Conservation (phyloP, 2,888 invertebrate species). For the Germaria angustata region DNA sequence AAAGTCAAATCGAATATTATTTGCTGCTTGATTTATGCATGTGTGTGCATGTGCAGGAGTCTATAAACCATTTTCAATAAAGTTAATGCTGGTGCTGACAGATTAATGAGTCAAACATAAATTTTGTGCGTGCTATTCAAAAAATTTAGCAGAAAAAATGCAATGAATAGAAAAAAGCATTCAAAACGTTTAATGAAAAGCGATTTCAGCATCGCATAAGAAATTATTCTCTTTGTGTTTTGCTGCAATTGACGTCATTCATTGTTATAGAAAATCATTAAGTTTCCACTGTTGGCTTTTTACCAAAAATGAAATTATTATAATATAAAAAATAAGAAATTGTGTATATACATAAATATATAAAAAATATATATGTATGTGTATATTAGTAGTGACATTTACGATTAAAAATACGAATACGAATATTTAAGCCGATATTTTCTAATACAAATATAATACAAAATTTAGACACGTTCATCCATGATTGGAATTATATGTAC, state of each 20-base stretch:
- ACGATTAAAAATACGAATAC: no score
- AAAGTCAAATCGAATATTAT: neutral
- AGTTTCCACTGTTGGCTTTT: constrained; percentile 47
- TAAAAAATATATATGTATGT: no score
- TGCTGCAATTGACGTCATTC: constrained; percentile 55
- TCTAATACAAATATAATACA: no score
- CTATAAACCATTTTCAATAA: constrained; percentile 43
- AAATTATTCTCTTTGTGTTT: constrained; percentile 12
- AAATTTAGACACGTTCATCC: no score
- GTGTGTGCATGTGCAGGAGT: neutral
- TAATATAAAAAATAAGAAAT: no score
- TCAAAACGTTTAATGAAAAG: constrained; percentile 19
- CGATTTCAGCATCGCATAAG: constrained; percentile 1
- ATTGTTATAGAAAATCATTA: constrained; percentile 47
- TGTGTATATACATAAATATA: no score
- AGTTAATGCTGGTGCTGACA: constrained; percentile 62
- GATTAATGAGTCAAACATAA: constrained; percentile 64
- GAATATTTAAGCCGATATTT: no score
- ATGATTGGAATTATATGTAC: no score
- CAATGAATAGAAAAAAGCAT: neutral
- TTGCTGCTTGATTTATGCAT: neutral
- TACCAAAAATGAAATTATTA: constrained; percentile 29
- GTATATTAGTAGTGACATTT: no score
- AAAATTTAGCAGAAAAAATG: neutral
- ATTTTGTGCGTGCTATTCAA: constrained; percentile 56